These are phyloP conservation scores for Lamellibrachia columna DNA, from an alignment of 2,888 invertebrate genomes.

Conservation along the genomic window DNA sequence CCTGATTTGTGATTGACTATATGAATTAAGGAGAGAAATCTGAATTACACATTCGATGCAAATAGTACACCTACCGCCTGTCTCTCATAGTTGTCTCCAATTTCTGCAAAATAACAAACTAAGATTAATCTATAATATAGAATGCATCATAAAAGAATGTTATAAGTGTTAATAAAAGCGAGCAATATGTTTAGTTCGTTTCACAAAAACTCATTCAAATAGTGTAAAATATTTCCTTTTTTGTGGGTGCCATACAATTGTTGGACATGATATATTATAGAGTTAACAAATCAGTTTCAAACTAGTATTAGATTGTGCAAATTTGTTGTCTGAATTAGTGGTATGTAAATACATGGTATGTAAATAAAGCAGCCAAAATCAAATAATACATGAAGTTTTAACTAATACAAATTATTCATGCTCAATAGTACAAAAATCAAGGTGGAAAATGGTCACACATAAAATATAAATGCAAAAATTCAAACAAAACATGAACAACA, in stretches of 20 bases:
- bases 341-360: neutral
- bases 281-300: neutral
- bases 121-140: neutral
- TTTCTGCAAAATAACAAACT: neutral
- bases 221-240: neutral
- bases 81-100: neutral
- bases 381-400: neutral
- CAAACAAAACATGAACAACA: neutral
- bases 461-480: neutral
- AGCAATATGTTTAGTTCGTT: neutral
- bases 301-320: neutral
- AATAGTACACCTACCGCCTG: neutral
- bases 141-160: too few relatives aligned
- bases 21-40: neutral
- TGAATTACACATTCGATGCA: neutral
- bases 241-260: too few relatives aligned
- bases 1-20: too few relatives aligned
- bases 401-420: neutral
- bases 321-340: neutral
- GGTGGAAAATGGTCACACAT: neutral
- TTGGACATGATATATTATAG: too few relatives aligned
- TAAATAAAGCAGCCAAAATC: neutral
- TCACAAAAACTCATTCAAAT: neutral
- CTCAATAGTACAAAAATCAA: neutral
- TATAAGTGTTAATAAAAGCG: too few relatives aligned